These are phyloP conservation scores for Agriopis marginaria DNA, from an alignment of 2,888 invertebrate genomes.

Conservation along the genomic window DNA sequence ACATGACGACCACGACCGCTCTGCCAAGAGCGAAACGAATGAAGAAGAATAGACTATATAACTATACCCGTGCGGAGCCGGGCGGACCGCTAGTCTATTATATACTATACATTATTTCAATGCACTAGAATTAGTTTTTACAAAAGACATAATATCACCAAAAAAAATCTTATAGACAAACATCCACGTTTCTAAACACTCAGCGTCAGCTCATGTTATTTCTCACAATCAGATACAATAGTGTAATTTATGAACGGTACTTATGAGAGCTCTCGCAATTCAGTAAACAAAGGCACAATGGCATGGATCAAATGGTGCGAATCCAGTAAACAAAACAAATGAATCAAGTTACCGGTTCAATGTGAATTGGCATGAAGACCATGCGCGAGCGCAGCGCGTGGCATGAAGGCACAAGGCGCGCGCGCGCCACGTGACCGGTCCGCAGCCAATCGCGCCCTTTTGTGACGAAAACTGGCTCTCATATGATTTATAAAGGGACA, in stretches of 20 bases:
- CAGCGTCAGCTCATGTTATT: not conserved
- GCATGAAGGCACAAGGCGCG: conserved; percentile 63
- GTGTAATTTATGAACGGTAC: conserved; percentile 11
- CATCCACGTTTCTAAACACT: not conserved
- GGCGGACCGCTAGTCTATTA: too few relatives aligned
- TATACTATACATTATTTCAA: too few relatives aligned
- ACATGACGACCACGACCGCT: too few relatives aligned
- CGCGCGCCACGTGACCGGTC: conserved; percentile 81
- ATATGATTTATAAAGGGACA: conserved; percentile 54
- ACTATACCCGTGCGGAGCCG: too few relatives aligned
- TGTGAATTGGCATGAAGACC: conserved; percentile 30
- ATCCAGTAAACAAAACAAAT: conserved; percentile 27
- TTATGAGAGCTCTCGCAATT: conserved; percentile 11
- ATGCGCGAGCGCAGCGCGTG: conserved; percentile 74
- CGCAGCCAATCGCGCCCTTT: conserved; percentile 75
- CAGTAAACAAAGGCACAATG: conserved; percentile 3
- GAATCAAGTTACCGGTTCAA: conserved; percentile 32
- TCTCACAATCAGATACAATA: conserved; percentile 19
- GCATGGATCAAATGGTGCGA: conserved; percentile 4
- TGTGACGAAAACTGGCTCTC: conserved; percentile 64
- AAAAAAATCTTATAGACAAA: not conserved
- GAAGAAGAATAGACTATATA: too few relatives aligned
- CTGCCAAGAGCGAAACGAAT: too few relatives aligned
- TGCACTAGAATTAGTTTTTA: too few relatives aligned
- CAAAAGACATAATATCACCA: not conserved